Base-by-base conservation (phyloP, 2,888 invertebrate species). In the Leistus spinibarbis region DNA sequence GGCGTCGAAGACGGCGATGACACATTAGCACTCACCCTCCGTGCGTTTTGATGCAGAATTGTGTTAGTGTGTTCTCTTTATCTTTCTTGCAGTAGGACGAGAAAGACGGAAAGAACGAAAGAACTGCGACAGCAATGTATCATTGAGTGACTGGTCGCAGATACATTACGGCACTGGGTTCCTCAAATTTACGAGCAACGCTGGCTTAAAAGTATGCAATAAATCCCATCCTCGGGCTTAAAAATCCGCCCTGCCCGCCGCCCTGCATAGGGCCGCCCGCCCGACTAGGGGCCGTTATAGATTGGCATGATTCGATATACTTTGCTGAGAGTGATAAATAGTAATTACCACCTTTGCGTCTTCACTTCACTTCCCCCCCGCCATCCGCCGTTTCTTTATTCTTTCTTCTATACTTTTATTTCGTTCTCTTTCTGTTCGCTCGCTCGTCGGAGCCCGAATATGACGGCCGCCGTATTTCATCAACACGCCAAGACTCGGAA, bases 171-270 rank as follows among this genome's bases (percentile, higher is more conserved):
- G 79, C 77, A 79, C 56, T 9, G 78, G 79, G 79, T 80, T 80
- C 82, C 82, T 84, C 85, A 85, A 85, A 86, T 86, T 86, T 86
- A 86, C 85, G 84, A 84, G 83, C 85, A 84, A 82, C 84, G 80
- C 83, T 83, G 85, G 85, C 86, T 86, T 86, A 86, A 86, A 86
- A 86, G 85, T 85, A 84, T 84, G 85, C 85, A 84, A 85, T 86
- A 86, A 86, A 86, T 86, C 84, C 84, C 82, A 80, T 79, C 80
- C 79, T 79, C 80, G 20, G 81, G 84, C 84, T 85, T 84, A 85
- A 85, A 85, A 85, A 85, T 82, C 81, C 81, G 79, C 80, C 80
- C 78, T 79, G 24, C 22, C 40, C 60, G 17, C 60, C 4, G 19
- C 60, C 63, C 60, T 60, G 20, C 62, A 70, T 40, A 17, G 60